phyloP scores from a whole-genome alignment of 1,140 invertebrate species.

The Caenorhabditis elegans region DNA sequence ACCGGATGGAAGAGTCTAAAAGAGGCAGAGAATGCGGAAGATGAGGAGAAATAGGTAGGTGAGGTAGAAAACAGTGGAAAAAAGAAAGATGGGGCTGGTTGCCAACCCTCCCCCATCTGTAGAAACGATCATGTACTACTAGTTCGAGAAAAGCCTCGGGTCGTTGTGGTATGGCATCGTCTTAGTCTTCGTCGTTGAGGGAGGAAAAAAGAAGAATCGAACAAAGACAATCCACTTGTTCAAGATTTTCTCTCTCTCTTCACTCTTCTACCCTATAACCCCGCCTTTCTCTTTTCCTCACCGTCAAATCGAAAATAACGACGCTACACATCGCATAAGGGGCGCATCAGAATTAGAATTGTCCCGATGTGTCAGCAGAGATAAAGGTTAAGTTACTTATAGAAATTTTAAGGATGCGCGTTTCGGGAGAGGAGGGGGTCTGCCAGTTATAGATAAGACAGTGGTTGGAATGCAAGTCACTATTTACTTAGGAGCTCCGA shows the following conservation, averaged over 20 bases:
- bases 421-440: too few species aligned
- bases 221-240: slow-evolving; percentile 33
- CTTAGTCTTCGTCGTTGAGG: not conserved
- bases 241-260: not conserved
- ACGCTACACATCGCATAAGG: not conserved
- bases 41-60: not conserved
- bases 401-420: too few species aligned
- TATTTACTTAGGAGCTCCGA: too few species aligned
- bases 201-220: slow-evolving; percentile 12
- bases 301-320: slow-evolving; percentile 8
- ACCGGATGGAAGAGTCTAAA: slow-evolving; percentile 20
- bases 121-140: slow-evolving; percentile 8
- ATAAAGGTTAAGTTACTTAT: not conserved
- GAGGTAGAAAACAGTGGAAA: too few species aligned
- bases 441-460: not conserved
- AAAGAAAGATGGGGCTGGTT: slow-evolving; percentile 5
- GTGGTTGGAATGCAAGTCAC: not conserved
- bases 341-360: not conserved
- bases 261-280: slow-evolving; percentile 10
- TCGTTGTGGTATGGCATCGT: slow-evolving; percentile 1
- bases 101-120: not conserved
- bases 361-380: slow-evolving; percentile 18
- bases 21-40: not conserved
- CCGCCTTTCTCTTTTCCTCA: not conserved
- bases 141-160: slow-evolving; percentile 26